Evolutionary conservation across 2,113 vertebrate species (phyloP).

Genomic region (Rousettus leschenaultii): DNA sequence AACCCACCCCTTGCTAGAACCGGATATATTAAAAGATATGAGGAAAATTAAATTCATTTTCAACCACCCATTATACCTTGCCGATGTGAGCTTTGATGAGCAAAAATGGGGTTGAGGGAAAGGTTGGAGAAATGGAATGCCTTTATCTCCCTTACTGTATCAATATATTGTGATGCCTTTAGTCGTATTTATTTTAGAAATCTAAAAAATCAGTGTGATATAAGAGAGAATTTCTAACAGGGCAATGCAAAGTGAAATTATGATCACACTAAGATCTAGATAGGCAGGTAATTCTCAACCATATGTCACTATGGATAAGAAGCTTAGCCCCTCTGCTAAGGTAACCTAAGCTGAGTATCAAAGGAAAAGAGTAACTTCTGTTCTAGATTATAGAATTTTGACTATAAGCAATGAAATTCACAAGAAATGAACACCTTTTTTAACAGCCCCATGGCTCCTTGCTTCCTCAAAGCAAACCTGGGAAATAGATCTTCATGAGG

Average conservation of each 20-base stretch:
- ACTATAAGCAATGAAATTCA: neutral
- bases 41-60: slow-evolving; percentile 6
- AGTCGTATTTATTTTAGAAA: neutral
- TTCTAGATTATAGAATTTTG: neutral
- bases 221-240: neutral
- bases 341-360: neutral
- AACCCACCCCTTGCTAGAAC: neutral
- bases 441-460: neutral
- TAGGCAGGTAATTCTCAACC: neutral
- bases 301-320: neutral
- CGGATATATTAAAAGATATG: neutral
- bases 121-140: neutral
- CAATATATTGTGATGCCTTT: neutral
- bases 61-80: neutral
- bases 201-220: neutral
- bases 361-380: neutral
- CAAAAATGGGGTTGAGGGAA: neutral
- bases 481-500: slow-evolving; percentile 30
- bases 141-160: neutral
- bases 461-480: slow-evolving; percentile 43
- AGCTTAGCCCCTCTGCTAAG: neutral
- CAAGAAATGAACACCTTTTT: neutral
- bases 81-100: neutral
- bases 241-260: neutral
- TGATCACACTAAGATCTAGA: neutral